These are phyloP conservation scores for Darevskia nairensis DNA, from an alignment of 2,797 vertebrate species.

Conservation along the genomic window DNA sequence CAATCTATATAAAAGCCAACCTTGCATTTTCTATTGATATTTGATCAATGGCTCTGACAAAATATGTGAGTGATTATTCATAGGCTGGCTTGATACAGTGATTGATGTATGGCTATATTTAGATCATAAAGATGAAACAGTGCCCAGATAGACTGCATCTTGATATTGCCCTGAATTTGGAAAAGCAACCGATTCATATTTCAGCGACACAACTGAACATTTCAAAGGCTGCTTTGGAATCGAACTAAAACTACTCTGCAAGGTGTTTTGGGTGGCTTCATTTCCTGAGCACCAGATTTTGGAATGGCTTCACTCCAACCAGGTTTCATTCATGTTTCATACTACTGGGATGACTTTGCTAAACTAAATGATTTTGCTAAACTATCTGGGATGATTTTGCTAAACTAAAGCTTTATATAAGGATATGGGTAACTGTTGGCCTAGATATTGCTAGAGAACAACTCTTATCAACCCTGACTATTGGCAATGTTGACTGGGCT, in stretches of 20 bases:
- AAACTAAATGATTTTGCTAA: too few relatives aligned
- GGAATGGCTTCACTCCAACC: neutral
- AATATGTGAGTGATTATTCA: conserved; percentile 14
- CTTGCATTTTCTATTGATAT: conserved; percentile 27
- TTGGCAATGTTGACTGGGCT: too few relatives aligned
- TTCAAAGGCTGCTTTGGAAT: neutral
- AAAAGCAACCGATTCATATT: neutral
- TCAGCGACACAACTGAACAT: neutral
- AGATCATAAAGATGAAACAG: neutral
- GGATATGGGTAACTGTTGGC: too few relatives aligned
- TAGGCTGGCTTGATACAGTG: neutral
- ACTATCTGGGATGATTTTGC: too few relatives aligned
- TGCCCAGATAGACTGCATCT: neutral
- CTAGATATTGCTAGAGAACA: too few relatives aligned
- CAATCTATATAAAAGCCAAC: conserved; percentile 7
- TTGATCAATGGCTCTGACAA: conserved; percentile 10
- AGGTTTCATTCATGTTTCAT: neutral
- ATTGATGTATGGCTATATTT: conserved; percentile 16
- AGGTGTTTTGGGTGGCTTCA: neutral
- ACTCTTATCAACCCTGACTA: too few relatives aligned
- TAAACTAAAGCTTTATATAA: too few relatives aligned
- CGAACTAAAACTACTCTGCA: neutral
- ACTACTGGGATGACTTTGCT: neutral
- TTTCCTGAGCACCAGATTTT: neutral
- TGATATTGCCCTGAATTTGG: neutral